Evolutionary conservation across 2,888 invertebrate species (phyloP).

Genomic region (Theretra japonica): DNA sequence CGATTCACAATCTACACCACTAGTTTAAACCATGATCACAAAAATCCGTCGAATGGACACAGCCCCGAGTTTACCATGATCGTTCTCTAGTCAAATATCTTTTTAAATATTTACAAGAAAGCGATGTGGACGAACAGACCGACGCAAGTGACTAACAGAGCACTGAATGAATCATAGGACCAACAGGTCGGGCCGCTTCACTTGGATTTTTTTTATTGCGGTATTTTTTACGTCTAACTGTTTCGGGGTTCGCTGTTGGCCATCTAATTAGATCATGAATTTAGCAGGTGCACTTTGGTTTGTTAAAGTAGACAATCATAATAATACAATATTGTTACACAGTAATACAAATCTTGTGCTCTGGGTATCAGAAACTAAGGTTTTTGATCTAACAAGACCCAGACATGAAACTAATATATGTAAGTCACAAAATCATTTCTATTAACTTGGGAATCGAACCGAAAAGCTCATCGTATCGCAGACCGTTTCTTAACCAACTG

Average conservation of each 20-base stretch:
- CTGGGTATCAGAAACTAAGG: too few relatives aligned
- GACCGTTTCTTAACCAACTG: too few relatives aligned
- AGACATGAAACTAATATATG: too few relatives aligned
- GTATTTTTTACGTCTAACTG: constrained; percentile 73
- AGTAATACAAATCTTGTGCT: too few relatives aligned
- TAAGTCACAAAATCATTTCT: too few relatives aligned
- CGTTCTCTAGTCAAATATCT: constrained; percentile 66
- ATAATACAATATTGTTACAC: too few relatives aligned
- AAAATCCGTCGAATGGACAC: neutral
- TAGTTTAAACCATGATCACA: constrained; percentile 15
- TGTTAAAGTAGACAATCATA: neutral
- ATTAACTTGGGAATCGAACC: too few relatives aligned
- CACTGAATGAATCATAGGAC: constrained; percentile 72
- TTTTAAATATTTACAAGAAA: constrained; percentile 69
- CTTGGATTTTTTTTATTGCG: constrained; percentile 73
- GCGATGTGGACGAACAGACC: constrained; percentile 58
- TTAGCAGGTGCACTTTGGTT: constrained; percentile 30
- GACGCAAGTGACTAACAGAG: constrained; percentile 64
- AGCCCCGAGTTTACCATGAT: constrained; percentile 30
- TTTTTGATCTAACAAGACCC: too few relatives aligned
- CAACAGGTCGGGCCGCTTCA: constrained; percentile 63
- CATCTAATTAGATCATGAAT: constrained; percentile 60
- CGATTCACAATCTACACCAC: constrained; percentile 37
- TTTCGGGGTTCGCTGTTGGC: constrained; percentile 54
- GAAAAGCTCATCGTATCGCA: too few relatives aligned